Evolutionary conservation across 2,888 invertebrate species (phyloP).

Genomic region (Lamellibrachia satsuma): DNA sequence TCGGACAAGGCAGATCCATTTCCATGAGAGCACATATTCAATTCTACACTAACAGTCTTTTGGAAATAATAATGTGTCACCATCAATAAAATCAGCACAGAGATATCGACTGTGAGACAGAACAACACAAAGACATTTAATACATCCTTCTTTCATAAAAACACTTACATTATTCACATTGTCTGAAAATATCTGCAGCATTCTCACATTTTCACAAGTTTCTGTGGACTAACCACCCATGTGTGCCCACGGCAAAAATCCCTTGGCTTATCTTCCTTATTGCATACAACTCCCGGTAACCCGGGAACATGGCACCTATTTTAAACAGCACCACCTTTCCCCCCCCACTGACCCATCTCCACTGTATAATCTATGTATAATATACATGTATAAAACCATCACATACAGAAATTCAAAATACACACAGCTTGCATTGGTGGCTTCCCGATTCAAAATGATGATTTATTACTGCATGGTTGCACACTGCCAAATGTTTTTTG

Average conservation of each 20-base stretch:
- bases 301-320: not conserved
- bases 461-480: not conserved
- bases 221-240: not conserved
- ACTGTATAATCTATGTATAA: not conserved
- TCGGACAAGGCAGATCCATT: not conserved
- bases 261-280: not conserved
- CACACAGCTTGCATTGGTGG: constrained; percentile 1
- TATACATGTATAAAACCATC: not conserved
- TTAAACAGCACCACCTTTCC: not conserved
- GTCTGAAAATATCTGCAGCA: not conserved
- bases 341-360: not conserved
- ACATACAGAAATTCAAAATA: not conserved
- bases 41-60: not conserved
- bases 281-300: not conserved
- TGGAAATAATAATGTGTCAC: not conserved
- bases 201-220: not conserved
- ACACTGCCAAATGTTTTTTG: not conserved
- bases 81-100: not conserved
- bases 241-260: not conserved
- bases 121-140: not conserved
- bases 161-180: not conserved
- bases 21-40: not conserved
- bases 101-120: not conserved
- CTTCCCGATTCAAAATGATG: not conserved
- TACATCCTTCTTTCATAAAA: not conserved